phyloP scores from a whole-genome alignment of 2,113 vertebrate species.

The Macroglossus sobrinus region DNA sequence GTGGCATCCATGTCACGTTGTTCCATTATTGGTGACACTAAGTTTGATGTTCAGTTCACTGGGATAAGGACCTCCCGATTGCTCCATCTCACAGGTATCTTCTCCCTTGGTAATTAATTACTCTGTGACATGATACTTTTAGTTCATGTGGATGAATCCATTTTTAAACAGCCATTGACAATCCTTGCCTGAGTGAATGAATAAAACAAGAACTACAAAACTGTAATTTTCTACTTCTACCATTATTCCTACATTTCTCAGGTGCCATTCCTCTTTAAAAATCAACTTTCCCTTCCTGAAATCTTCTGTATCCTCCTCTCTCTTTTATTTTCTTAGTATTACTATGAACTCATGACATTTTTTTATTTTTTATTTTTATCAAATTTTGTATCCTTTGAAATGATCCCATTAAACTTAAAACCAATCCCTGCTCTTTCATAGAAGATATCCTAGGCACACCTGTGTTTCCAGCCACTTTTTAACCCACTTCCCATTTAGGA shows the following conservation, averaged over 20 bases:
- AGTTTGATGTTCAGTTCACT: background rate
- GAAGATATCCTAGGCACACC: background rate
- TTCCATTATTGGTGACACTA: background rate
- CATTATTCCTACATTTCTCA: background rate
- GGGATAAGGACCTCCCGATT: background rate
- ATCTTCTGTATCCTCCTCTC: background rate
- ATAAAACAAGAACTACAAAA: background rate
- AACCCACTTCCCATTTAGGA: background rate
- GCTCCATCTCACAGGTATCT: background rate
- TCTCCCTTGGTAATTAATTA: background rate
- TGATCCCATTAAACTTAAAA: background rate
- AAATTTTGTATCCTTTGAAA: slow-evolving; percentile 1
- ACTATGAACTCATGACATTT: background rate
- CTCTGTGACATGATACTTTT: background rate
- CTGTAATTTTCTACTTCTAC: background rate
- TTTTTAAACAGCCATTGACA: background rate
- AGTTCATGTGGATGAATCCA: background rate
- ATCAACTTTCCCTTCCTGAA: background rate
- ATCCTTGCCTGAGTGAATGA: background rate
- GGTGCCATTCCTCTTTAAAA: background rate
- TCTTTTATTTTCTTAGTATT: background rate
- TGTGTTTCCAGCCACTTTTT: background rate
- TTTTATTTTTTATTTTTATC: background rate
- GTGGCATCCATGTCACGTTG: background rate
- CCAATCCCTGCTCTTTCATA: background rate